Evolutionary conservation across 2,113 vertebrate species (phyloP).

Genomic region (Clarias gariepinus): DNA sequence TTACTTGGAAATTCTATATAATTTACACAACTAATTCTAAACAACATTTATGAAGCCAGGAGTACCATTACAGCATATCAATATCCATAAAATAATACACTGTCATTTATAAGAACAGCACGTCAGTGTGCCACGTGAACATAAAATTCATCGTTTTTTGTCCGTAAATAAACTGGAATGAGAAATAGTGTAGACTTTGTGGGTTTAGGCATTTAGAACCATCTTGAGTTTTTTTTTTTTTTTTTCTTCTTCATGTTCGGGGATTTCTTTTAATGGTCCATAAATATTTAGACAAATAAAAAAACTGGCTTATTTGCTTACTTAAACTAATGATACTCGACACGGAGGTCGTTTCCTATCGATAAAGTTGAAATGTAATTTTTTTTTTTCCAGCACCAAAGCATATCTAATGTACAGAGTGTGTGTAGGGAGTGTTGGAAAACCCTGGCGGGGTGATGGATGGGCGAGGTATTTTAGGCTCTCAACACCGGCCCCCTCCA

Average conservation of each 20-base stretch:
- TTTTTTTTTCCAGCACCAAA: not conserved
- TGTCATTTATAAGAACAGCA: not conserved
- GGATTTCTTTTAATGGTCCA: not conserved
- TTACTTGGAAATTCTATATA: not conserved
- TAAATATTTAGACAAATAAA: not conserved
- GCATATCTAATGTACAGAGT: not conserved
- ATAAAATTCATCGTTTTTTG: too few species aligned
- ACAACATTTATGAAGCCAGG: not conserved
- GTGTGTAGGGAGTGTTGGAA: constrained; percentile 16
- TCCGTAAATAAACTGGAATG: too few species aligned
- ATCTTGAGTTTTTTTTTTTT: not conserved
- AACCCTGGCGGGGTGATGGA: constrained; percentile 29
- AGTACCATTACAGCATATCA: not conserved
- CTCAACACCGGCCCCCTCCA: constrained; percentile 28
- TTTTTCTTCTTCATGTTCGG: not conserved
- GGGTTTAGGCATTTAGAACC: not conserved
- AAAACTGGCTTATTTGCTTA: not conserved
- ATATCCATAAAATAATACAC: not conserved
- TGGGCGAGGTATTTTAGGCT: constrained; percentile 41
- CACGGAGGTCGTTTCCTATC: not conserved
- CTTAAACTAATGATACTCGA: too few species aligned
- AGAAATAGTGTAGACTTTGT: not conserved
- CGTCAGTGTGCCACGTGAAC: too few species aligned
- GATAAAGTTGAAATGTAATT: not conserved
- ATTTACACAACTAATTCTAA: not conserved